Evolutionary conservation across 2,113 vertebrate species (phyloP).

Genomic region (Dasyurus viverrinus): DNA sequence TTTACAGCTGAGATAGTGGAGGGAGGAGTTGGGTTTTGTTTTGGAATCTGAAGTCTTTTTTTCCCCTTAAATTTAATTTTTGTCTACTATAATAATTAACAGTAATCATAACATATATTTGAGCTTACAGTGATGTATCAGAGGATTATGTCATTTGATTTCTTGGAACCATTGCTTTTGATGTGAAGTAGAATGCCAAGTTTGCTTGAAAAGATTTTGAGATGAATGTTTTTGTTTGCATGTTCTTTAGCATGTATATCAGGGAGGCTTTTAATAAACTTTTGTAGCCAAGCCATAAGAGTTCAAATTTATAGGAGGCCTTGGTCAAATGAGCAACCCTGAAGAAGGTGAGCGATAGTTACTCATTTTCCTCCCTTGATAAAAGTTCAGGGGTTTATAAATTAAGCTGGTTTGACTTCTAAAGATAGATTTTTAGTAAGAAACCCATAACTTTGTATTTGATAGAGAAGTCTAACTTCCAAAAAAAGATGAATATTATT

Average conservation of each 20-base stretch:
- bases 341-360: slow-evolving; percentile 28
- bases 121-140: neutral
- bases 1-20: neutral
- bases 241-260: slow-evolving; percentile 4
- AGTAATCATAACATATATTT: neutral
- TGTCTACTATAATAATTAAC: neutral
- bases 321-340: neutral
- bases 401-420: slow-evolving; percentile 47
- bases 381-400: slow-evolving; percentile 25
- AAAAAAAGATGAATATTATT: slow-evolving; percentile 30
- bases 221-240: neutral
- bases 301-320: neutral
- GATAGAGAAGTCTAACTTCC: slow-evolving; percentile 35
- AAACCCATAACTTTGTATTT: slow-evolving; percentile 33
- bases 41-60: neutral
- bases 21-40: neutral
- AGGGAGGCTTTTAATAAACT: slow-evolving; percentile 18
- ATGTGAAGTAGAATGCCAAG: slow-evolving; percentile 19
- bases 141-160: neutral
- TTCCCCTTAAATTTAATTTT: neutral
- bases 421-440: slow-evolving; percentile 45
- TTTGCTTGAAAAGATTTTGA: neutral
- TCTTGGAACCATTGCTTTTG: slow-evolving; percentile 17
- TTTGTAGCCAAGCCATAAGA: slow-evolving; percentile 1
- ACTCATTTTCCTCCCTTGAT: slow-evolving; percentile 26